Conservation (phyloP, 2,888 invertebrate species). For the Hypselothyrea guttata region DNA sequence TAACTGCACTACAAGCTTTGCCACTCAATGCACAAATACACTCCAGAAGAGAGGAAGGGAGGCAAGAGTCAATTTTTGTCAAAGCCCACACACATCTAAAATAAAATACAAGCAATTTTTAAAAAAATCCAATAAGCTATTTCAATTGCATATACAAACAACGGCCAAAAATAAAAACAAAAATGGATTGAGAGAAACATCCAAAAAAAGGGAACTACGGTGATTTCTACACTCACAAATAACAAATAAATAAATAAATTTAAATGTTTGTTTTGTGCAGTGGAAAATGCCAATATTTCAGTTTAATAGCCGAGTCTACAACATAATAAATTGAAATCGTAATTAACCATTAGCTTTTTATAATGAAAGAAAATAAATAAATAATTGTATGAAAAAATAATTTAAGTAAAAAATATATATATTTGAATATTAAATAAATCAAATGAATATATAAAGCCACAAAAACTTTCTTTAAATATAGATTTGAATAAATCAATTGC, state of each 20-base stretch:
- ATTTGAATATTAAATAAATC: no score
- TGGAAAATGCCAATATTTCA: no score
- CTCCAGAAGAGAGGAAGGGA: slow-evolving; percentile 9
- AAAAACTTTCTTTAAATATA: no score
- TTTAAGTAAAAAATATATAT: no score
- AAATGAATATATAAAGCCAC: no score
- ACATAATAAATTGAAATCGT: no score
- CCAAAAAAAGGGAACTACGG: background rate
- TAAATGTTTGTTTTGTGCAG: no score
- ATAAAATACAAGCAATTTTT: background rate
- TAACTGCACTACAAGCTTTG: slow-evolving; percentile 43
- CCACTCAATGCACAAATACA: slow-evolving; percentile 37
- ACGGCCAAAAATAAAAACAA: slow-evolving; percentile 4
- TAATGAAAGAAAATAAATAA: no score
- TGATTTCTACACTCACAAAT: background rate
- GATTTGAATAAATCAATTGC: no score
- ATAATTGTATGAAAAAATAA: no score
- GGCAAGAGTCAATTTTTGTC: slow-evolving; percentile 37
- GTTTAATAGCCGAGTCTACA: no score
- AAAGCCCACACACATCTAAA: slow-evolving; percentile 1
- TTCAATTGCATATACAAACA: slow-evolving; percentile 30
- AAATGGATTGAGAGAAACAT: background rate
- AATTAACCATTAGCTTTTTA: no score
- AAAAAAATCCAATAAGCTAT: slow-evolving; percentile 36
- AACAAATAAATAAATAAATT: slow-evolving; percentile 9